Conservation (phyloP, 1,140 invertebrate genomes). For the Ceratoteleas bidentatus region DNA sequence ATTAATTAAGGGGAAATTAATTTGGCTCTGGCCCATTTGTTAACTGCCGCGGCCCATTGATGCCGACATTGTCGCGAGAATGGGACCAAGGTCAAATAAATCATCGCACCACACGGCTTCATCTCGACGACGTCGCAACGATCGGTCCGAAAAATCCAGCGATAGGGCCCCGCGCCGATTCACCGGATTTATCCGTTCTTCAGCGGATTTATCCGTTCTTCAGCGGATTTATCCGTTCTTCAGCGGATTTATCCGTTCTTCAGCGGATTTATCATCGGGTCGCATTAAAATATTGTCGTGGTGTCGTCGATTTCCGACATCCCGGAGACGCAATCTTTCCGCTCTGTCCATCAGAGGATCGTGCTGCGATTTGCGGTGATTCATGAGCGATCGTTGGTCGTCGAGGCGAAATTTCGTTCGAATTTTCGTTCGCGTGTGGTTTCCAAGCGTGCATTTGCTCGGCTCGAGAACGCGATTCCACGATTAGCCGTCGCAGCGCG, state of each 20-base stretch:
- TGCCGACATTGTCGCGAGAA: no score
- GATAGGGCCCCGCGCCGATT: no score
- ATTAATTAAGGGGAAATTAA: conserved; percentile 19
- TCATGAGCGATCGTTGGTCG: conserved; percentile 41
- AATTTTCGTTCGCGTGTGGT: not conserved
- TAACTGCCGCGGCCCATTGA: no score
- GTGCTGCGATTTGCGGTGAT: conserved; percentile 17
- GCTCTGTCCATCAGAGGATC: conserved; percentile 30
- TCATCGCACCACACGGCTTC: not conserved
- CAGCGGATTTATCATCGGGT: conserved; percentile 2
- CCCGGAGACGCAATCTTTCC: conserved; percentile 26
- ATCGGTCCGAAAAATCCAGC: not conserved
- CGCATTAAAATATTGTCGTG: conserved; percentile 23
- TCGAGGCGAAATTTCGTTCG: not conserved
- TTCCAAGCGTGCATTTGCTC: no score
- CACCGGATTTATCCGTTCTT: no score
- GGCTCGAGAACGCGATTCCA: no score
- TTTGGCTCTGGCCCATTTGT: not conserved
- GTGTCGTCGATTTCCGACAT: conserved; percentile 21
- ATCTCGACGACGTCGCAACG: not conserved
- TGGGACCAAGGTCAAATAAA: no score
- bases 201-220: no score
- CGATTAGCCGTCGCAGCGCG: no score
- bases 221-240: no score
- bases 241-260: conserved; percentile 5